A percentile compares a stretch with the other conserved stretches of the same genome.
These are phyloP conservation scores for Forbesichthys agassizii DNA, from an alignment of 2,113 vertebrate species.

Conservation along the genomic window DNA sequence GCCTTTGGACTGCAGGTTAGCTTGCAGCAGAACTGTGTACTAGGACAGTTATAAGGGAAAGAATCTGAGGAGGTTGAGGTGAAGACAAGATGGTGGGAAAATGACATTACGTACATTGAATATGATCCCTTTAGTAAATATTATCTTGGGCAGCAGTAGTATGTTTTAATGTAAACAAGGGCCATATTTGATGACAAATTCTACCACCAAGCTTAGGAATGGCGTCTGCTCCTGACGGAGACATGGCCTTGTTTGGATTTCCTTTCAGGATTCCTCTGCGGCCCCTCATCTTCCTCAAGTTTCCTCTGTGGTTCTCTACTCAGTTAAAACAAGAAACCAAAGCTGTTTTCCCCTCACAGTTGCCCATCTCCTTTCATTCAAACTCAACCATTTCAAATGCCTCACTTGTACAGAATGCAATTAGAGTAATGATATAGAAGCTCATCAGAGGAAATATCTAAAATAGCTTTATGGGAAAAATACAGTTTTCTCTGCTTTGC, in stretches of 20 bases:
- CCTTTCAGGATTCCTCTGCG: slow-evolving; percentile 3
- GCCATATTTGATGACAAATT: slow-evolving; percentile 35
- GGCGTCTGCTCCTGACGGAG: slow-evolving; percentile 11
- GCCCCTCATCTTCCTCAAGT: slow-evolving; percentile 43
- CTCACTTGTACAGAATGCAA: slow-evolving; percentile 47
- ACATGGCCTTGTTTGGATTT: slow-evolving; percentile 17
- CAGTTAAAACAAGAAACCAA: slow-evolving; percentile 21
- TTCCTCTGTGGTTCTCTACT: slow-evolving; percentile 43
- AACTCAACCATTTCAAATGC: slow-evolving; percentile 32
- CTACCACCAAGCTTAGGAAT: slow-evolving; percentile 15
- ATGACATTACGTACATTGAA: too few relatives aligned
- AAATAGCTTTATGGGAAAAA: slow-evolving; percentile 33
- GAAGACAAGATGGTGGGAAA: not conserved
- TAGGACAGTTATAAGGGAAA: too few relatives aligned
- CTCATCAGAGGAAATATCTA: slow-evolving; percentile 41
- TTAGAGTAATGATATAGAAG: slow-evolving; percentile 52
- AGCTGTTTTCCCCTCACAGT: slow-evolving; percentile 10
- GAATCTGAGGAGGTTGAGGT: not conserved
- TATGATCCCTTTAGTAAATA: not conserved
- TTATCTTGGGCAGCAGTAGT: not conserved
- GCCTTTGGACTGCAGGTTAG: too few relatives aligned
- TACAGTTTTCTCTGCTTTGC: slow-evolving; percentile 46
- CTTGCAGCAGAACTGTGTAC: too few relatives aligned
- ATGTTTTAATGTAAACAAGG: slow-evolving; percentile 18
- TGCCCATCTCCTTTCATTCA: slow-evolving; percentile 29